phyloP scores from a whole-genome alignment of 2,888 invertebrate genomes.

The Limnephilus rhombicus region DNA sequence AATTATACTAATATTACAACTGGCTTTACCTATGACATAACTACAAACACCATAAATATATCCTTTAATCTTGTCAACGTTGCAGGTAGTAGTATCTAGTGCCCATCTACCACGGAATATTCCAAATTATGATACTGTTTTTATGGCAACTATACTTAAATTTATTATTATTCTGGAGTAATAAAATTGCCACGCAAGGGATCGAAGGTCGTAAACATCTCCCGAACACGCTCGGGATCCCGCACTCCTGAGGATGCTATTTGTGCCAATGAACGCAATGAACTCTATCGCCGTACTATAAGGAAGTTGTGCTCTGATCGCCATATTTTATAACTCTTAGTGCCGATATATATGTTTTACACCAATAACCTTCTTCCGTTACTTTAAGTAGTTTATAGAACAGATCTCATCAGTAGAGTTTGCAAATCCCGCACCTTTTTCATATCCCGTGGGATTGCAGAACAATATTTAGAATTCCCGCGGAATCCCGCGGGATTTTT shows the following conservation, averaged over 20 bases:
- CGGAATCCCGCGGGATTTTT: too few species aligned
- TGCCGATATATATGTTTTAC: background rate
- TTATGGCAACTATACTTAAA: background rate
- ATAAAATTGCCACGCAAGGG: background rate
- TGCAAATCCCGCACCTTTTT: too few species aligned
- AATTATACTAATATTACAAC: too few species aligned
- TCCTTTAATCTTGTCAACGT: background rate
- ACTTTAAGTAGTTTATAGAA: background rate
- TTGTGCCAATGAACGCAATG: background rate
- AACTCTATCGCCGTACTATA: background rate
- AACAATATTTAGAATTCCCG: too few species aligned
- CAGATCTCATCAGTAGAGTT: background rate
- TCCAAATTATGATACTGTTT: background rate
- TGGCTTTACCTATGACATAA: background rate
- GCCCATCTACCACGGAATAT: background rate
- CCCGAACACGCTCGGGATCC: background rate
- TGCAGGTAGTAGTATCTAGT: background rate
- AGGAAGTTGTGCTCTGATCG: background rate
- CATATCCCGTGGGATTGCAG: too few species aligned
- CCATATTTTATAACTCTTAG: background rate
- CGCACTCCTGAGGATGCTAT: background rate
- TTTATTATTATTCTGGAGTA: background rate
- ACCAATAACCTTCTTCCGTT: background rate
- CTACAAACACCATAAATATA: background rate
- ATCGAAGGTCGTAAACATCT: background rate